These are phyloP conservation scores for Ectemnius lituratus DNA, from an alignment of 2,888 invertebrate species.

Conservation along the genomic window DNA sequence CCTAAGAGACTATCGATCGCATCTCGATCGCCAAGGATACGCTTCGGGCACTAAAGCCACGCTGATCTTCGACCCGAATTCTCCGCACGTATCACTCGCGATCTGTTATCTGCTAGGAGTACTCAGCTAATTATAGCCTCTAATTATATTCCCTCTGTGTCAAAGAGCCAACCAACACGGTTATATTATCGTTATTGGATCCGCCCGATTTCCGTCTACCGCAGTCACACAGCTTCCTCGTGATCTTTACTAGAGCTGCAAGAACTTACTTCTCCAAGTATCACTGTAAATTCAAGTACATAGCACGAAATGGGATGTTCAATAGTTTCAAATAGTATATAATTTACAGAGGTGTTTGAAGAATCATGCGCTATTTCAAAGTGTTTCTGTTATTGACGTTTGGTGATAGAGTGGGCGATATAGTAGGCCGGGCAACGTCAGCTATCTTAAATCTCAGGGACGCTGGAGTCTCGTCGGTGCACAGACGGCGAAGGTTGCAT, in stretches of 20 bases:
- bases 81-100: too few species aligned
- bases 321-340: too few species aligned
- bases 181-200: too few species aligned
- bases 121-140: too few species aligned
- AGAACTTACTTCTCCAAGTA: background rate
- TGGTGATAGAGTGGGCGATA: too few species aligned
- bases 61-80: too few species aligned
- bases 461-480: constrained; percentile 19
- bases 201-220: too few species aligned
- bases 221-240: too few species aligned
- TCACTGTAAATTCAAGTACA: background rate
- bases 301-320: background rate
- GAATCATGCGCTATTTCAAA: background rate
- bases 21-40: constrained; percentile 35
- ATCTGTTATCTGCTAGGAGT: too few species aligned
- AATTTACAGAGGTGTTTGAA: too few species aligned
- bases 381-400: background rate
- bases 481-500: constrained; percentile 28
- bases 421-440: too few species aligned
- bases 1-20: constrained; percentile 57
- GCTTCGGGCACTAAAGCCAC: background rate
- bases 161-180: constrained; percentile 17
- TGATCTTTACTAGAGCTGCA: constrained; percentile 11
- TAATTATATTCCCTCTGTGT: too few species aligned
- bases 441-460: constrained; percentile 38